A percentile compares a stretch with the other conserved stretches of the same genome.
phyloP scores from a whole-genome alignment of 2,113 vertebrate genomes.

The Crotalus viridis region DNA sequence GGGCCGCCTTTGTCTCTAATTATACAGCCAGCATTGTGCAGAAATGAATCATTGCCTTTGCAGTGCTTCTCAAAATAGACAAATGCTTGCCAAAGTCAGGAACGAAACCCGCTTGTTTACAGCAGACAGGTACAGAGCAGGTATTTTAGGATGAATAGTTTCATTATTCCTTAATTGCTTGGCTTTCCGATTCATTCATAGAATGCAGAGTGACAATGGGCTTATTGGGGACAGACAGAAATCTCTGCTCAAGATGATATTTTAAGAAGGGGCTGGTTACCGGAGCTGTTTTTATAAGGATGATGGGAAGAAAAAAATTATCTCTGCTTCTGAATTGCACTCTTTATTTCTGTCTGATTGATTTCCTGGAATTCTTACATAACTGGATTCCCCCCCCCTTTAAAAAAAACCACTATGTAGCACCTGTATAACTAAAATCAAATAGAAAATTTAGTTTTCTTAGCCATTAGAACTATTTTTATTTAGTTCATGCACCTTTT shows the following conservation, averaged over 20 bases:
- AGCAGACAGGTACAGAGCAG: not conserved
- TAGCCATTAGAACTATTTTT: not conserved
- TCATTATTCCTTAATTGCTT: constrained; percentile 44
- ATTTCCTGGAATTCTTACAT: constrained; percentile 44
- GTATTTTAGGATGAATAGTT: constrained; percentile 44
- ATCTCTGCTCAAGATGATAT: not conserved
- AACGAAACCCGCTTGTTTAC: constrained; percentile 38
- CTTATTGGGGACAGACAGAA: not conserved
- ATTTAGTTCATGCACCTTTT: not conserved
- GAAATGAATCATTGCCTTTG: not conserved
- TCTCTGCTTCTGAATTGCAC: constrained; percentile 32
- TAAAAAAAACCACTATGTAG: not conserved
- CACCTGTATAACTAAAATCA: not conserved
- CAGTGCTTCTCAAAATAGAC: not conserved
- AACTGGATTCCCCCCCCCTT: accelerated
- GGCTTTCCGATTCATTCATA: constrained; percentile 49
- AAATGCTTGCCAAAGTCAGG: accelerated
- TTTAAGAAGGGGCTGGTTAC: constrained; percentile 24
- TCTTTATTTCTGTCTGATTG: constrained; percentile 50
- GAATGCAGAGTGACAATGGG: constrained; percentile 29
- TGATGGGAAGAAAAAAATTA: not conserved
- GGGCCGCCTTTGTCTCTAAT: constrained; percentile 21
- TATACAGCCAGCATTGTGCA: not conserved
- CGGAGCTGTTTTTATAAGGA: constrained; percentile 15
- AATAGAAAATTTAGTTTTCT: not conserved